Base-by-base conservation (phyloP, 2,113 vertebrate genomes). In the Baryphthengus martii region DNA sequence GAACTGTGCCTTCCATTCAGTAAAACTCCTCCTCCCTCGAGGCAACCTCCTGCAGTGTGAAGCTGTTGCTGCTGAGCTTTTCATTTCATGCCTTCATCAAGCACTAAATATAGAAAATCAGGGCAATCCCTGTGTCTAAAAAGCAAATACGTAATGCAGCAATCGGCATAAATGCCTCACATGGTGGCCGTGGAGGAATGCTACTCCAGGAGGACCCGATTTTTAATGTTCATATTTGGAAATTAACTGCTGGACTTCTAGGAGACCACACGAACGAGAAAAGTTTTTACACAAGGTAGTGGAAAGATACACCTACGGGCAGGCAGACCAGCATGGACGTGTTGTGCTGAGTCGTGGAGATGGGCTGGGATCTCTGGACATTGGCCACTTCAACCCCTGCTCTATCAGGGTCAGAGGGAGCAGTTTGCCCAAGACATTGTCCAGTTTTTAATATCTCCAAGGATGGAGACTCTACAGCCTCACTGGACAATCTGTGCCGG, bases 111-210 rank as follows among this genome's bases (percentile, higher is more conserved):
- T 2, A 28, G 72, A 45, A 40, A 40, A 24, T 11, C 2, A 53
- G 24, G n/a, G 11, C 26, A 76, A 14, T n/a, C 21, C 11, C 26
- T 55, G 53, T 15, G 7, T 68, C 35, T 75, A 39, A 35, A 70
- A 75, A 72, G 21, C 12, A 58, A 71, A 18, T 5, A 4, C 19
- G 3, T 17, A 37, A 50, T 3, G 21, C 42, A 65, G 35, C 11
- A 59, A 25, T 23, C 13, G 49, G 11, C 26, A 20, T 45, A 52
- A 71, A 52, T 17, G 29, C 33, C 31, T 33, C 29, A 3, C 1
- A 0, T 1, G 0, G 18, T 19, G 17, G 23, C 65, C 17, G 4
- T 7, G 26, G 55, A 47, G n/a, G 58, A 53, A 40, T 13, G 1
- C 45, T 55, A 47, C 52, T 83, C 56, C 72, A 42, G 35, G 50